Evolutionary conservation across 1,140 invertebrate species (phyloP).

Genomic region (Atta cephalotes): DNA sequence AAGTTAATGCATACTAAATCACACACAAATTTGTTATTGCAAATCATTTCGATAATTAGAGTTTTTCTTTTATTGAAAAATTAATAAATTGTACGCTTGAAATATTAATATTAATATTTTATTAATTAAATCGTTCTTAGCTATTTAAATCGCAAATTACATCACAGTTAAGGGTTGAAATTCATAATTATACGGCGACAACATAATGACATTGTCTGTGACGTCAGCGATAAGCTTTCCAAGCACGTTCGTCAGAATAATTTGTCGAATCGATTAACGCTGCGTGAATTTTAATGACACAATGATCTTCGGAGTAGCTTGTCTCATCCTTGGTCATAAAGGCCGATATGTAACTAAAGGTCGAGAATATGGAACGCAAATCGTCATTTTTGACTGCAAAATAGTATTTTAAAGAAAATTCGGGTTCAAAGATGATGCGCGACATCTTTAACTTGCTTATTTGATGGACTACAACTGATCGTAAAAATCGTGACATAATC

Average conservation of each 20-base stretch:
- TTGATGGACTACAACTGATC: neutral
- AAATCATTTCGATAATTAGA: neutral
- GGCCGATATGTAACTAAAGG: constrained; percentile 42
- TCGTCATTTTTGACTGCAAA: neutral
- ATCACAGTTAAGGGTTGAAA: neutral
- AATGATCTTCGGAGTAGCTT: neutral
- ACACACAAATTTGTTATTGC: neutral
- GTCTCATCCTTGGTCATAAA: constrained; percentile 55
- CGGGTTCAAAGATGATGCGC: neutral
- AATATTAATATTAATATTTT: constrained; percentile 22
- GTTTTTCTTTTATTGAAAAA: neutral
- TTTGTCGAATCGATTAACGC: constrained; percentile 26
- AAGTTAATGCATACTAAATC: neutral
- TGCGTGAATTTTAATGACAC: constrained; percentile 52
- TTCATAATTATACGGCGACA: neutral
- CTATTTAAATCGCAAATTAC: neutral
- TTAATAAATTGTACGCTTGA: neutral
- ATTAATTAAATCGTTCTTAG: neutral
- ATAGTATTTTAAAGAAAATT: neutral
- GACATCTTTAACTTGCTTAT: neutral
- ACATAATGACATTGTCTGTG: constrained; percentile 15
- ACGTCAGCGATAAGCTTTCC: constrained; percentile 7
- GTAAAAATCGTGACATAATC: constrained; percentile 57
- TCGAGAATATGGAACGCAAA: neutral
- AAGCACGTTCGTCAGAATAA: constrained; percentile 33